Base-by-base conservation (phyloP, 2,888 invertebrate species). In the Andrena minutula region DNA sequence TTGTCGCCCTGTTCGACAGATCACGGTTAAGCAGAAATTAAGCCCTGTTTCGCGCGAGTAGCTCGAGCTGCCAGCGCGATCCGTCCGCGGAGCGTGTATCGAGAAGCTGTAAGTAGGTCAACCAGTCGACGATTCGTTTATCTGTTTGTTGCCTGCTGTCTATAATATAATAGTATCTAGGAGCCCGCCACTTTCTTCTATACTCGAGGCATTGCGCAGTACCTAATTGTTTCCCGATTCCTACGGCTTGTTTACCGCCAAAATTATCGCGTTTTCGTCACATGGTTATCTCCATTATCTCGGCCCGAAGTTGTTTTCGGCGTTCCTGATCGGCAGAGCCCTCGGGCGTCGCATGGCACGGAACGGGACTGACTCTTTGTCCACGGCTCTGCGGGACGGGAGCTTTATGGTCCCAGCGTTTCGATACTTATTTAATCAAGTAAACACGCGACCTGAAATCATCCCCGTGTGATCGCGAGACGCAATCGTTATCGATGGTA, bases 61-160 rank as follows among this genome's bases (percentile, higher is more conserved):
- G 35, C 16, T 41, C 51, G 26, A 20, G 16, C 32, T 26, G 6
- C 10, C 26, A 26, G 2, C 58, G 16, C 30, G 20, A 26, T 69
- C 68, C 58, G 64, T 56, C 64, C 41, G 71, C 60, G 61, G 63
- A 73, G 72, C 74, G 77, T 82, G 79, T 82, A 82, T 68, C 82
- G 51, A 72, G 70, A 64, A 77, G 35, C 60, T 12, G 56, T 79
- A 90, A 89, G 69, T 89, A 68, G 90, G 88, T 89, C 88, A 89
- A 86, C 85, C 80, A 88, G 85, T 79, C 84, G 86, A 69, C 84
- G 86, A 86, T 86, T 86, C 85, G 82, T 87, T 90, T 89, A 90
- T 90, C 89, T 85, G 79, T 83, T 87, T 88, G 77, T 86, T 87
- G 81, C 77, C 64, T 72, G 68, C 51, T 69, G 70, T 68, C 77